Conservation (phyloP, 2,888 invertebrate species). For the Campoletis raptor region DNA sequence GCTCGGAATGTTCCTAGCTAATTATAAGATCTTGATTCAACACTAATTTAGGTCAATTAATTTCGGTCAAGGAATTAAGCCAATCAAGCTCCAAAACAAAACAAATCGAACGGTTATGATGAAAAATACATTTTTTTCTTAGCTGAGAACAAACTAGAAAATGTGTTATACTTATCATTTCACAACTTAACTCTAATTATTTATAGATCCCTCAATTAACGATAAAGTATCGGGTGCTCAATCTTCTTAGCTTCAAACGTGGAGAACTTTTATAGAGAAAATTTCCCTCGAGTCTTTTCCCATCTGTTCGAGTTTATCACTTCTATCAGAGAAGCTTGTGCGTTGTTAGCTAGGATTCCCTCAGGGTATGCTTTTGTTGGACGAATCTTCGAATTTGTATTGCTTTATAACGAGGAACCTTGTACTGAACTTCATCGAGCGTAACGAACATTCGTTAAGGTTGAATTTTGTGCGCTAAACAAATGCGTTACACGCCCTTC, state of each 20-base stretch:
- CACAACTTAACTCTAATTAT: not conserved
- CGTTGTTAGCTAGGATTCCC: constrained; percentile 11
- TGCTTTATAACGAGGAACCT: constrained; percentile 38
- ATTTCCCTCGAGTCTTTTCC: constrained; percentile 61
- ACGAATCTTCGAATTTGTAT: constrained; percentile 45
- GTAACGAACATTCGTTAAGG: not conserved
- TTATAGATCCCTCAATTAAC: not conserved
- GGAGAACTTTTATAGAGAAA: constrained; percentile 39
- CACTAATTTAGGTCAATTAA: not conserved
- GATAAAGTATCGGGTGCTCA: not conserved
- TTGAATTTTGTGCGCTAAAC: not conserved
- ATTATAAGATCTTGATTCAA: not conserved
- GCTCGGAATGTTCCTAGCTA: not conserved
- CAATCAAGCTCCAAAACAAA: not conserved
- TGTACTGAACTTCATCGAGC: constrained; percentile 7
- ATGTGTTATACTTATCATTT: not conserved
- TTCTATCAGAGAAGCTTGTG: constrained; percentile 28
- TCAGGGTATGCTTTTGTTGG: not conserved
- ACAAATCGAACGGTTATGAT: not conserved
- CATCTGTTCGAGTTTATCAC: constrained; percentile 57
- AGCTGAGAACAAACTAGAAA: not conserved
- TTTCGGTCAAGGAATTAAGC: not conserved
- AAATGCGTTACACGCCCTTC: constrained; percentile 16
- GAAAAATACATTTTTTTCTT: not conserved
- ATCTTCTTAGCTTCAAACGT: not conserved